These are phyloP conservation scores for Sphecodes monilicornis DNA, from an alignment of 2,888 invertebrate species.

Conservation along the genomic window DNA sequence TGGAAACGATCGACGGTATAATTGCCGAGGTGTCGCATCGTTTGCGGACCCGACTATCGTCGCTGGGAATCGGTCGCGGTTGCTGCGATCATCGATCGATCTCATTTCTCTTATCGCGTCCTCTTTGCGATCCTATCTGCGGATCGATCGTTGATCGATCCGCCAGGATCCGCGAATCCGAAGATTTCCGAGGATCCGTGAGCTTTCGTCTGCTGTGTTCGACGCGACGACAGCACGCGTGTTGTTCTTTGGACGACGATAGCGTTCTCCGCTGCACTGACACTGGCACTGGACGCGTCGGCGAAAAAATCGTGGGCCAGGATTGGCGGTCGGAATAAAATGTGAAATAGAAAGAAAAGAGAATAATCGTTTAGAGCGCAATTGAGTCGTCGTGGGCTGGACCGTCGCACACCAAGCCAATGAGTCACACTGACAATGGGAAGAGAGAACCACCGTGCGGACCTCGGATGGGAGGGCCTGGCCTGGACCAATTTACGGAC, in stretches of 20 bases:
- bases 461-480: slow-evolving; percentile 73
- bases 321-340: slow-evolving; percentile 24
- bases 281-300: slow-evolving; percentile 41
- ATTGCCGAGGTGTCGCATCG: neutral
- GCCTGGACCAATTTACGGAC: slow-evolving; percentile 81
- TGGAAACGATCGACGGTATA: neutral
- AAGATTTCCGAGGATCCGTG: too few relatives aligned
- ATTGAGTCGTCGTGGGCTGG: slow-evolving; percentile 47
- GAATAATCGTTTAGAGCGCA: slow-evolving; percentile 21
- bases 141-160: neutral
- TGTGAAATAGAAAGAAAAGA: neutral
- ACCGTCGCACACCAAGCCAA: slow-evolving; percentile 65
- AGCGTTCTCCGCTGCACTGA: slow-evolving; percentile 25
- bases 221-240: neutral
- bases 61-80: neutral
- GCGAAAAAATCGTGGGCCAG: slow-evolving; percentile 20
- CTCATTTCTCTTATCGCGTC: neutral
- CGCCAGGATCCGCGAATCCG: neutral
- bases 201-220: neutral
- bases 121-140: neutral
- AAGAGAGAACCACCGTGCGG: slow-evolving; percentile 71
- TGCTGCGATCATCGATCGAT: neutral
- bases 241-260: neutral
- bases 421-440: slow-evolving; percentile 73
- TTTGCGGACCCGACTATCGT: neutral